Conservation (phyloP, 2,888 invertebrate genomes). For the Chrysina gloriosa region DNA sequence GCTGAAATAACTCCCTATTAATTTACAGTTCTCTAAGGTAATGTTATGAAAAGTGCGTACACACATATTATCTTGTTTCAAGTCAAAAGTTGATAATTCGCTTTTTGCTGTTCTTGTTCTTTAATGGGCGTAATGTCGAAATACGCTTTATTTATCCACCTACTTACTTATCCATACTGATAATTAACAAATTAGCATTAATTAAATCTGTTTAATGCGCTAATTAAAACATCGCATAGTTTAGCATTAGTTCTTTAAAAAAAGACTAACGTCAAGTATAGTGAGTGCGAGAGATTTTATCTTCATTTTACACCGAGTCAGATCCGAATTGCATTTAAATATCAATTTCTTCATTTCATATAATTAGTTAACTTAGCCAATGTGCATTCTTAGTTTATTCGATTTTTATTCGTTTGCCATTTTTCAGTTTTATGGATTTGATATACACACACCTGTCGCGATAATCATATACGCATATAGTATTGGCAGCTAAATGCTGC, state of each 20-base stretch:
- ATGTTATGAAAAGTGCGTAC: conserved; percentile 10
- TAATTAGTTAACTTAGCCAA: neutral
- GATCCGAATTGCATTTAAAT: neutral
- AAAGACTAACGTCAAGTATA: too few species aligned
- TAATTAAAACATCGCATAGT: conserved; percentile 6
- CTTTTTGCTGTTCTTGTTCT: neutral
- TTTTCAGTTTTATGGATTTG: too few species aligned
- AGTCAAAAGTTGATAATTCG: conserved; percentile 18
- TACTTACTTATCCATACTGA: neutral
- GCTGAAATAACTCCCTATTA: conserved; percentile 12
- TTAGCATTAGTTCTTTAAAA: neutral
- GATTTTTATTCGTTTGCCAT: too few species aligned
- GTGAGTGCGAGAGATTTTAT: neutral
- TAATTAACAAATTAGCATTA: conserved; percentile 13
- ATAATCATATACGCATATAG: too few species aligned
- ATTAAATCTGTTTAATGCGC: neutral
- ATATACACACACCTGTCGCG: too few species aligned
- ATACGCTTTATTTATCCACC: neutral
- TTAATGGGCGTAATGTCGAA: conserved; percentile 4
- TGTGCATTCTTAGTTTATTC: too few species aligned
- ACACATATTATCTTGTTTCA: neutral
- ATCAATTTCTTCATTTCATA: conserved; percentile 3
- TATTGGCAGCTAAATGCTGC: too few species aligned
- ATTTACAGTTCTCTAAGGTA: neutral
- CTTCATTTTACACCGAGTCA: neutral